Evolutionary conservation across 2,113 vertebrate genomes (phyloP).

Genomic region (Sula dactylatra): DNA sequence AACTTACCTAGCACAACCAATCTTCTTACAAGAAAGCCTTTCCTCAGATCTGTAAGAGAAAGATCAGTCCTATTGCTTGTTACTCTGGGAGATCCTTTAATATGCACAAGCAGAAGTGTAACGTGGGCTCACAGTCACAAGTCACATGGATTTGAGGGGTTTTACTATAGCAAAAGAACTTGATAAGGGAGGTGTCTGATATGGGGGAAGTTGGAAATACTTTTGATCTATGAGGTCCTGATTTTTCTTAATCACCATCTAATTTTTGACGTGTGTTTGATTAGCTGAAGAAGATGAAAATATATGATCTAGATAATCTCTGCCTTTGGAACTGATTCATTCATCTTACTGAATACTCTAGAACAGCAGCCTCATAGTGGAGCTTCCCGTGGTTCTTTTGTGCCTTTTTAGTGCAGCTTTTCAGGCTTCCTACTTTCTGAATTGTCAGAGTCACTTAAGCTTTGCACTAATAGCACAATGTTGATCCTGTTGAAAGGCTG

Average conservation of each 20-base stretch:
- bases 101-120: neutral
- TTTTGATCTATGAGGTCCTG: neutral
- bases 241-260: neutral
- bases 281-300: neutral
- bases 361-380: neutral
- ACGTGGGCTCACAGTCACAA: neutral
- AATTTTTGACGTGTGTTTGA: neutral
- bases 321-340: neutral
- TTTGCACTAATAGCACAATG: neutral
- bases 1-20: neutral
- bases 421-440: neutral
- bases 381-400: neutral
- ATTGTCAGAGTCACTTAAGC: neutral
- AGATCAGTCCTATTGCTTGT: neutral
- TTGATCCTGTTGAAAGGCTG: constrained; percentile 77
- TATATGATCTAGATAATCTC: neutral
- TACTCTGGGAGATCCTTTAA: neutral
- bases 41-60: neutral
- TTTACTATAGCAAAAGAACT: neutral
- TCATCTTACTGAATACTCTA: neutral
- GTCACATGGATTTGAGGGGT: neutral
- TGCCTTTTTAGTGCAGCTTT: neutral
- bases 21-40: neutral
- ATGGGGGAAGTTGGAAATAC: neutral
- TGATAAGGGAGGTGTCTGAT: neutral